These are phyloP conservation scores for Pseudonaja textilis DNA, from an alignment of 2,113 vertebrate species.

Conservation along the genomic window DNA sequence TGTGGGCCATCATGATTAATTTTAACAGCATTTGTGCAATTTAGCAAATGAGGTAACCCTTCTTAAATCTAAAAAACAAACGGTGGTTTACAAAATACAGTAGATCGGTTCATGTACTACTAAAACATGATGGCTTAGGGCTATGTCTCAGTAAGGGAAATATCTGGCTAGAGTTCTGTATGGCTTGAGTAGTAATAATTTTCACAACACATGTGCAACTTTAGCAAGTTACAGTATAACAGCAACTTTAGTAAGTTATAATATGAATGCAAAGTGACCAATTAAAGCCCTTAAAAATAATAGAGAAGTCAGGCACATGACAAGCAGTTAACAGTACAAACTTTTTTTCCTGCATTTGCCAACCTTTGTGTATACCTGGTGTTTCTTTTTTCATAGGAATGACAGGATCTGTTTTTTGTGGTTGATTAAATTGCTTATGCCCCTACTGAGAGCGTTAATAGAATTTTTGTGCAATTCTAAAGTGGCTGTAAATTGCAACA, in stretches of 20 bases:
- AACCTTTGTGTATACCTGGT: neutral
- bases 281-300: neutral
- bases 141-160: neutral
- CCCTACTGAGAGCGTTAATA: slow-evolving; percentile 10
- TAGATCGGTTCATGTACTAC: neutral
- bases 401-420: neutral
- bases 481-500: neutral
- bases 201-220: neutral
- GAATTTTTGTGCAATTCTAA: neutral
- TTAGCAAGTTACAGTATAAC: neutral
- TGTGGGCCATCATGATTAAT: neutral
- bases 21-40: neutral
- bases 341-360: neutral
- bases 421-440: neutral
- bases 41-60: neutral
- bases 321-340: neutral
- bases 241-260: neutral
- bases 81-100: neutral
- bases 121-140: neutral
- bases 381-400: neutral
- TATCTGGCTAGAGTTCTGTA: neutral
- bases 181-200: neutral
- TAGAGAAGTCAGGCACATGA: neutral
- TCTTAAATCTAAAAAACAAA: neutral
- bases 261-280: neutral